Base-by-base conservation (phyloP, 2,113 vertebrate species). In the Brevimyrus niger region DNA sequence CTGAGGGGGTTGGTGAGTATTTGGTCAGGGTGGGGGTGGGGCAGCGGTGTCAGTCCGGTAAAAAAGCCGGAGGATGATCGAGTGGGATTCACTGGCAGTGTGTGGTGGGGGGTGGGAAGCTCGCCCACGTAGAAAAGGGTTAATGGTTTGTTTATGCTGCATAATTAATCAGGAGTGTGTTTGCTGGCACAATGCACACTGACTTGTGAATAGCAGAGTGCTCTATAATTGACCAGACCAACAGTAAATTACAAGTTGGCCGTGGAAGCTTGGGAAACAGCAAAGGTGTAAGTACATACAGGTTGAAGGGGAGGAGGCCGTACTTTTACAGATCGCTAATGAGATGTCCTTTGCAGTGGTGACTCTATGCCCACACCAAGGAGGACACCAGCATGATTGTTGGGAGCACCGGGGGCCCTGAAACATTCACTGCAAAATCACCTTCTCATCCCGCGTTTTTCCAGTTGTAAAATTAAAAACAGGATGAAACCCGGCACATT, bases 261-360 rank as follows among this genome's bases (percentile, higher is more conserved):
- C 83, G 89, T 90, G 93, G 5, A 17, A 91, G 92, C 90, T 91
- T 91, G 86, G 88, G 88, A 91, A 92, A 93, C 93, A 93, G 90
- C 27, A 27, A 86, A 83, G 92, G 89, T 83, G 82, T 46, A 90
- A 85, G 88, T 92, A 90, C 89, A 21, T 0, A 31, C 23, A 47
- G 23, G 15, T 93, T 91, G 94, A 93, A 95, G 91, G 91, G 93
- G 93, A 93, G 94, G 92, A 92, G 93, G 93, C 93, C 93, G 90
- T 44, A 86, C 90, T 87, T 92, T 94, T 82, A 90, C 92, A 90
- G 35, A 76, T 17, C 15, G 15, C 31, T 17, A 17, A 35, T 38
- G 35, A 42, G 69, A 76, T 76, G 69, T 42, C 69, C 69, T 42
- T 42, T 17, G 35, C 31, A 17, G 31, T 0, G 2, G 69, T 7